Percentiles rank a stretch among this genome's conserved stretches.
Evolutionary conservation across 2,888 invertebrate genomes (phyloP).

Genomic region (Megamerina dolium): DNA sequence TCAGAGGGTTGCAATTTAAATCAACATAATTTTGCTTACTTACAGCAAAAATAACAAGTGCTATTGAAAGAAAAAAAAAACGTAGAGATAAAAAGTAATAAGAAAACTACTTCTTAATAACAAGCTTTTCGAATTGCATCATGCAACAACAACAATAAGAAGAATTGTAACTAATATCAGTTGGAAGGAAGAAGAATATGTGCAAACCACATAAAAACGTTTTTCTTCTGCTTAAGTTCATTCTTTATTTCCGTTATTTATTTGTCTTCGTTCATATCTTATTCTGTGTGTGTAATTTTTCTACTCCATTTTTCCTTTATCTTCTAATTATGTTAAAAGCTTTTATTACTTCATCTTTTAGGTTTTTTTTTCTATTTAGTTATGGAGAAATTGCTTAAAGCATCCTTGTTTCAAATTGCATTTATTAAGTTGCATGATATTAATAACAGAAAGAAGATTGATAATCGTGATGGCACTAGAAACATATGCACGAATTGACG

Average conservation of each 20-base stretch:
- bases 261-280: not conserved
- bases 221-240: conserved; percentile 2
- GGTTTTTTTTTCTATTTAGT: too few relatives aligned
- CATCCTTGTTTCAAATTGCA: too few relatives aligned
- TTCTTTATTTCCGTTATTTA: not conserved
- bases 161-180: too few relatives aligned
- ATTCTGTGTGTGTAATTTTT: too few relatives aligned
- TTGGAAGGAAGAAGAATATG: not conserved
- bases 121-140: too few relatives aligned
- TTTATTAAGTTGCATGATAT: too few relatives aligned
- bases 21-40: conserved; percentile 12
- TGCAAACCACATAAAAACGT: not conserved
- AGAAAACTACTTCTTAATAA: not conserved
- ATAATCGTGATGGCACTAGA: too few relatives aligned
- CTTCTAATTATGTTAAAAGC: conserved; percentile 21
- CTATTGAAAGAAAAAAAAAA: not conserved
- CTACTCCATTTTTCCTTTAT: conserved; percentile 12
- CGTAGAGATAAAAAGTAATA: not conserved
- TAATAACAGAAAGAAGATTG: too few relatives aligned
- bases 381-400: not conserved
- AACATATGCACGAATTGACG: too few relatives aligned
- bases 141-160: too few relatives aligned
- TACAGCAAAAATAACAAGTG: conserved; percentile 1
- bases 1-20: conserved; percentile 8
- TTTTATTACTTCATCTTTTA: conserved; percentile 13